Evolutionary conservation across 2,888 invertebrate species (phyloP), one percentile per base, ranked within the genome.

Genomic region (Melinopterus prodromus): DNA sequence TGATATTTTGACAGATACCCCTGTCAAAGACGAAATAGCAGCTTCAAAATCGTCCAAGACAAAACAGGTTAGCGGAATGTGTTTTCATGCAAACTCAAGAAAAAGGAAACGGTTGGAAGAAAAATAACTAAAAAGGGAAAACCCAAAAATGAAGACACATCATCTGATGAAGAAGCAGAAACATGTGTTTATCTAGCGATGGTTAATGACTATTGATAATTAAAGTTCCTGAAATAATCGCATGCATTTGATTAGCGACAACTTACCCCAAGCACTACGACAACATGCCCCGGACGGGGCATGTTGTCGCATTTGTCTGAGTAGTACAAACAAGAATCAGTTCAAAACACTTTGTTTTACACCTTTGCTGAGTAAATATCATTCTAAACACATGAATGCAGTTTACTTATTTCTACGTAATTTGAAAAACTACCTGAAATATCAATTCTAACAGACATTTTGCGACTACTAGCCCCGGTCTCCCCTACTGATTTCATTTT

Each of bases 1-100:
- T 76, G 76, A 69, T 12, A 76, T 38, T 76, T 69, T 76, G 76
- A 76, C 76, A 53, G 76, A 76, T 69, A 71, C 71, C 71, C 2
- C 71, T 71, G 71, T 71, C 16, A 71, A 35, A 71, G 71, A 71
- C 71, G 71, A 71, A 71, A 71, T n/a, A 71, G 71, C 71, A 71
- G 71, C 71, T 71, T 71, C 15, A 71, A 71, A 71, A 12, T 16
- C 71, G 6, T 71, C 35, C 35, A 71, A 71, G 71, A 71, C 71
- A 71, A 16, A 71, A 71, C 16, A 71, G 71, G 70, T 70, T 70
- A 70, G 70, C n/a, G 70, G 70, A 70, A 70, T 70, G 70, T 70
- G 70, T 70, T 70, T 70, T 70, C 70, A 70, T 70, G 70, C 12
- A 6, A 70, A 9, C 70, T 70, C 12, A 70, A 70, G 70, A 70